Evolutionary conservation across 2,888 invertebrate genomes (phyloP).

Genomic region (Silvanus unidentatus): DNA sequence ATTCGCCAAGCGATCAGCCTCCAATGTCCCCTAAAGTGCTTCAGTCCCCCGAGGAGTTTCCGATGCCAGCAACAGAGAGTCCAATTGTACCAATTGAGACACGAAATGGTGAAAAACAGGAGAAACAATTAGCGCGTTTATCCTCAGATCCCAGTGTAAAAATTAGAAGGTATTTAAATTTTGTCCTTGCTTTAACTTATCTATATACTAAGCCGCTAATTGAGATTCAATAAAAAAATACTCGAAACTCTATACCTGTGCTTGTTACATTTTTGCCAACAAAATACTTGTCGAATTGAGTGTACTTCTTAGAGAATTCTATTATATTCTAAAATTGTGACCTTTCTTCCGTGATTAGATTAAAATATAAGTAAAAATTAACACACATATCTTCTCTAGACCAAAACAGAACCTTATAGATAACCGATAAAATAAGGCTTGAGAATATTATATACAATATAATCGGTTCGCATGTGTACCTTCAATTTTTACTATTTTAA

Average conservation of each 20-base stretch:
- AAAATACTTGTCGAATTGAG: no score
- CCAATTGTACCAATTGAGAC: constrained; percentile 26
- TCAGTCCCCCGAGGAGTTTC: constrained; percentile 36
- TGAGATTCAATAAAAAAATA: constrained; percentile 13
- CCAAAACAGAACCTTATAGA: no score
- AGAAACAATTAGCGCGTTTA: constrained; percentile 29
- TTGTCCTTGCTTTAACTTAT: constrained; percentile 33
- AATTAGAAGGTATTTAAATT: constrained; percentile 43
- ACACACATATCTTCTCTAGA: no score
- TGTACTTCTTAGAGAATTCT: no score
- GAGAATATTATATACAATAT: no score
- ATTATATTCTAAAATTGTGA: no score
- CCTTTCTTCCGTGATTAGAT: no score
- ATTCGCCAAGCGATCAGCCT: constrained; percentile 45
- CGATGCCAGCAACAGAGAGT: constrained; percentile 12
- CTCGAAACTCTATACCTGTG: no score
- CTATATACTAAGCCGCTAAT: constrained; percentile 36
- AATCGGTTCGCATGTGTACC: no score
- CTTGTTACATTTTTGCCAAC: no score
- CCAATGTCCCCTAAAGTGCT: constrained; percentile 38
- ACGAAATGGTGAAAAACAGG: constrained; percentile 32
- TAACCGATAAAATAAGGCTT: no score
- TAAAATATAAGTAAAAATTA: no score
- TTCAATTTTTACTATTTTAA: constrained; percentile 1
- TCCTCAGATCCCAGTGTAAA: constrained; percentile 36